Base-by-base conservation (phyloP, 2,888 invertebrate species). In the Amblyteles armatorius region DNA sequence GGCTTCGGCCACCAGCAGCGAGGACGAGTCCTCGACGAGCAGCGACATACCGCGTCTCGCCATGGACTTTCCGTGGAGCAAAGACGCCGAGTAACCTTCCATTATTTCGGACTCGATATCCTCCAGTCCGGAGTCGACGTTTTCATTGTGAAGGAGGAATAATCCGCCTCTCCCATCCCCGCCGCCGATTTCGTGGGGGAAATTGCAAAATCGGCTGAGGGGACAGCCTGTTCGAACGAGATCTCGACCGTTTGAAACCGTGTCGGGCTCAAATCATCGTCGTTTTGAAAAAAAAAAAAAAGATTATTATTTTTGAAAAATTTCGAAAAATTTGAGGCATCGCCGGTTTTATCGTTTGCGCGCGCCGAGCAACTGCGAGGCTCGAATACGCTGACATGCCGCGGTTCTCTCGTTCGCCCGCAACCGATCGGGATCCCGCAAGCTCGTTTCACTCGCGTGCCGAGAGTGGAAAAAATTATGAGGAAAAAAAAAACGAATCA, bases 1-100 rank as follows among this genome's bases (percentile, higher is more conserved):
- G 81, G 90, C 94, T 0, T 94, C 93, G 4, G 92, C 93, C 2
- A 92, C 93, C 0, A 93, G 93, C 78, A 93, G 93, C 88, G 93
- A 93, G 85, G 94, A 94, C 77, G 93, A 93, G 68, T 93, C 93
- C 22, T 93, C 93, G 26, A 91, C 91, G 26, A 92, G 93, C 84
- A 92, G 92, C 87, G 93, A 93, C 86, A 92, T 94, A 73, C 92
- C 93, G 33, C 90, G 92, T 55, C 88, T 93, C 69, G 86, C 89
- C 11, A 90, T 86, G 86, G 90, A 90, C 63, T 86, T 89, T 50
- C 81, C 88, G 19, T 91, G 91, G 91, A 86, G 85, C 78, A 88
- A 91, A 82, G 81, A 88, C 71, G 87, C 86, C 60, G 86, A 88
- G 85, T 89, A 87, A 87, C 67, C 60, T 60, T 69, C 48, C 36